A percentile compares a stretch with the other conserved stretches of the same genome.
These are phyloP conservation scores for Gymnothorax reevesii DNA, from an alignment of 2,797 vertebrate genomes.

Conservation along the genomic window DNA sequence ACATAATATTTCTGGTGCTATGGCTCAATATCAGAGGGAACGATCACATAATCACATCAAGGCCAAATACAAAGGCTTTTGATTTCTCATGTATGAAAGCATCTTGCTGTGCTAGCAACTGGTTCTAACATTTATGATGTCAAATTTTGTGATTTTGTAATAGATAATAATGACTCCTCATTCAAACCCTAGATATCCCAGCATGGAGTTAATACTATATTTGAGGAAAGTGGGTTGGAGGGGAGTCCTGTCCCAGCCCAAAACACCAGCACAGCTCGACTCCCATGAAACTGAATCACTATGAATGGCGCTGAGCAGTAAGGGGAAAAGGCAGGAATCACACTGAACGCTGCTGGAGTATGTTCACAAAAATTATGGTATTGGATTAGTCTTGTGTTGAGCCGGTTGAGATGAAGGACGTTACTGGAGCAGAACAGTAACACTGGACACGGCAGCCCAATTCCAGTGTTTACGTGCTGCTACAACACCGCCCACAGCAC, in stretches of 20 bases:
- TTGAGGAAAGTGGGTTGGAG: too few species aligned
- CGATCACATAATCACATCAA: neutral
- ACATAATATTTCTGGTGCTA: neutral
- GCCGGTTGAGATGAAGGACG: conserved; percentile 49
- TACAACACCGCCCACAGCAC: conserved; percentile 64
- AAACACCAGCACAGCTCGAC: neutral
- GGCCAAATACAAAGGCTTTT: neutral
- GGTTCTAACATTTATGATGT: neutral
- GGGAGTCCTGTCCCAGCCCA: neutral
- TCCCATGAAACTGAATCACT: too few species aligned
- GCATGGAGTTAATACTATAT: neutral
- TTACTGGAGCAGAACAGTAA: conserved; percentile 80
- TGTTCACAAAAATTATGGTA: neutral
- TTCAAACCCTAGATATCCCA: neutral
- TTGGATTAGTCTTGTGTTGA: neutral
- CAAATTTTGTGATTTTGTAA: neutral
- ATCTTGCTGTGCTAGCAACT: neutral
- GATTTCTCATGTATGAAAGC: neutral
- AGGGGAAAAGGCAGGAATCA: neutral
- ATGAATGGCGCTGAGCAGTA: neutral
- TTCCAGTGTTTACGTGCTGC: conserved; percentile 84
- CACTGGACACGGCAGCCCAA: conserved; percentile 72
- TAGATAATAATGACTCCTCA: neutral
- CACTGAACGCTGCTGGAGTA: too few species aligned
- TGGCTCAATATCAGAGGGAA: neutral